Base-by-base conservation (phyloP, 1,140 invertebrate species). In the Bathynomus jamesi region DNA sequence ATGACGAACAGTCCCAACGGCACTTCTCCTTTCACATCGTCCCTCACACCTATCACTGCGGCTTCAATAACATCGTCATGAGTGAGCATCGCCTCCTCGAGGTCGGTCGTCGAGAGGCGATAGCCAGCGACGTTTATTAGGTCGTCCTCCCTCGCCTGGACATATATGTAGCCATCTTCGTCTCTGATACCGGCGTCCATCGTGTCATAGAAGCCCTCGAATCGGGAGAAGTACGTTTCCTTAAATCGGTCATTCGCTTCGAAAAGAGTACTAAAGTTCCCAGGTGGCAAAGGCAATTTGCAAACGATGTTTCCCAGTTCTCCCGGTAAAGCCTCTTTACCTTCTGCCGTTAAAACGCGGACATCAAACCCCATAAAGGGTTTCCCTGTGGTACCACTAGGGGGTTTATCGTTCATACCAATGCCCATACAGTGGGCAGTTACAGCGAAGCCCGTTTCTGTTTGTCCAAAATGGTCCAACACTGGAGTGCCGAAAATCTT, bases 51-150 rank as follows among this genome's bases (percentile, higher is more conserved):
- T 10, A 97, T 87, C 0, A 97, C 94, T 0, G 91, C 89, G 0
- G 90, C 89, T 78, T 96, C 94, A 0, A 87, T 88, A 0, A 97
- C 84, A 65, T 92, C 88, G 0, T n/a, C n/a, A n/a, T n/a, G n/a
- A n/a, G n/a, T n/a, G n/a, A n/a, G n/a, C n/a, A n/a, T n/a, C n/a
- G n/a, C n/a, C n/a, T n/a, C n/a, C n/a, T n/a, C n/a, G n/a, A n/a
- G n/a, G n/a, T n/a, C n/a, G n/a, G n/a, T n/a, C n/a, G n/a, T n/a
- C n/a, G n/a, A n/a, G n/a, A n/a, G n/a, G 61, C 94, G 84, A 80
- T 96, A 94, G 0, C 95, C 94, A 2, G 95, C 91, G 0, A 97
- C 94, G 80, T 97, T 97, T 69, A 98, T 96, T n/a, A 98, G 89
- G 82, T 98, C 95, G 83, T 98, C 95, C 69, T 92, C 92, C 25